Conservation (phyloP, 1,140 invertebrate species). For the Dreissena polymorpha region DNA sequence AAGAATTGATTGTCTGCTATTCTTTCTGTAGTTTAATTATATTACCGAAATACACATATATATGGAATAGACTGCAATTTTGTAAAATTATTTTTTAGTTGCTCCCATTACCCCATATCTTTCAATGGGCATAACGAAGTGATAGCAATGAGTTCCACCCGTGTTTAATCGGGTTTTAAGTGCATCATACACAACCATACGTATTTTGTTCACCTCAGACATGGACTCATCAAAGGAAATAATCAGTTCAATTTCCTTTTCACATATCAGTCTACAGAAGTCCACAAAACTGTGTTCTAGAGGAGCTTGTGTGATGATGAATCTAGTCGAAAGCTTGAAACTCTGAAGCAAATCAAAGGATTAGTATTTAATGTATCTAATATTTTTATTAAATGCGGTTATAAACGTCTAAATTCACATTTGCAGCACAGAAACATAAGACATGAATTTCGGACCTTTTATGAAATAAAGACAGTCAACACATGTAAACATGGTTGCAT, state of each 20-base stretch:
- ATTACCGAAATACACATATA: background rate
- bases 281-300: background rate
- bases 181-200: background rate
- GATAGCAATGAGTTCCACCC: background rate
- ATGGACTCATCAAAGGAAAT: background rate
- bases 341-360: too few relatives aligned
- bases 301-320: constrained; percentile 20
- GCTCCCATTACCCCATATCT: background rate
- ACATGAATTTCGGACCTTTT: too few relatives aligned
- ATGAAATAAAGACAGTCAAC: too few relatives aligned
- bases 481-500: too few relatives aligned
- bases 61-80: background rate
- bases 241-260: constrained; percentile 6
- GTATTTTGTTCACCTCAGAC: background rate
- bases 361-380: too few relatives aligned
- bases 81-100: background rate
- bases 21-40: too few relatives aligned
- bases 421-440: too few relatives aligned
- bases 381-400: too few relatives aligned
- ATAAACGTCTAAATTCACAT: too few relatives aligned
- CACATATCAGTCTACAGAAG: background rate
- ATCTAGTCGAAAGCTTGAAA: background rate
- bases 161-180: background rate
- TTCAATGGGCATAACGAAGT: background rate
- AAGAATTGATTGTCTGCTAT: too few relatives aligned